Percentiles rank a stretch among this genome's conserved stretches.
Conservation (phyloP, 2,888 invertebrate genomes). For the Muschampia plurimacula region DNA sequence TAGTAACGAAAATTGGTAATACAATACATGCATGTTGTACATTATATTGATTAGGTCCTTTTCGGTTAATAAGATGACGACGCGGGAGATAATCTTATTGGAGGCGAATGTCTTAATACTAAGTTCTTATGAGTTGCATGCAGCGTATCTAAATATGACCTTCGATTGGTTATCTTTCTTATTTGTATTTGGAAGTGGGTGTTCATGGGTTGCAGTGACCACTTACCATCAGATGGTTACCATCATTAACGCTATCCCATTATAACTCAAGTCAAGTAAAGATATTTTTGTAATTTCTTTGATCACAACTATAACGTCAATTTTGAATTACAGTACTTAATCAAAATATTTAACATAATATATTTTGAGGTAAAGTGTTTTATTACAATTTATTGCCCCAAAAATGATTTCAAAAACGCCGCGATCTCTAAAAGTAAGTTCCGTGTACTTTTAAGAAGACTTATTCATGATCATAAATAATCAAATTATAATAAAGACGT, state of each 20-base stretch:
- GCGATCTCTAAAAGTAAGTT: slow-evolving; percentile 23
- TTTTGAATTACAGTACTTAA: background rate
- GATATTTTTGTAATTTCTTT: background rate
- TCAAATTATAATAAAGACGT: slow-evolving; percentile 28
- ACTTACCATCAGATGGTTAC: no score
- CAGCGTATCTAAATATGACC: no score
- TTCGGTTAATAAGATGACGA: no score
- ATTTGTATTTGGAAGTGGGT: no score
- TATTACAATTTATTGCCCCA: slow-evolving; percentile 17
- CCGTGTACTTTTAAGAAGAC: slow-evolving; percentile 30
- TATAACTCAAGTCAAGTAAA: background rate
- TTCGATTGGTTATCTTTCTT: no score
- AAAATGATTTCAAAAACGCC: slow-evolving; percentile 29
- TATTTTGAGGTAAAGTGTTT: slow-evolving; percentile 22
- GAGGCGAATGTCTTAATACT: no score
- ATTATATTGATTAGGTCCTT: no score
- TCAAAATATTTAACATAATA: slow-evolving; percentile 6
- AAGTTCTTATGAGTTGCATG: no score
- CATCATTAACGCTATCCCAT: background rate
- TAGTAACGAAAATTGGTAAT: no score
- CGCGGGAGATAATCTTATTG: no score
- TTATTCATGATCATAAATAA: slow-evolving; percentile 28
- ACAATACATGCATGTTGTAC: no score
- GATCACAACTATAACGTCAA: background rate
- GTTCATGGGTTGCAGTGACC: no score